A percentile compares a stretch with the other conserved stretches of the same genome.
Conservation (phyloP, 2,888 invertebrate species). For the Apamea epomidion region DNA sequence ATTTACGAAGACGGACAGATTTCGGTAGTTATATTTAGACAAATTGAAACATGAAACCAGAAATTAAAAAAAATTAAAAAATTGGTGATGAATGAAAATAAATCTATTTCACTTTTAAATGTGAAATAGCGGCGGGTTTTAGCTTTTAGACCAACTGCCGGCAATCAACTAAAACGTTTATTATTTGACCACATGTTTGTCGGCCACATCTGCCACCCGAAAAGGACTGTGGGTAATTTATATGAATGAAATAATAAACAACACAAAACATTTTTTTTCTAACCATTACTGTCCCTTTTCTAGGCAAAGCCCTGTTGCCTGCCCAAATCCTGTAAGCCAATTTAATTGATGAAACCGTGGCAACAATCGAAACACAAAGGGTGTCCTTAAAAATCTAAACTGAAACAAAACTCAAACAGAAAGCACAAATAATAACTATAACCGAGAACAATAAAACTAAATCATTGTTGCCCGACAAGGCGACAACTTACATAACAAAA, state of each 20-base stretch:
- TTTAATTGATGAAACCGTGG: not conserved
- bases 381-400: not conserved
- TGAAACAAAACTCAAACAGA: constrained; percentile 1
- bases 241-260: not conserved
- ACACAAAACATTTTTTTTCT: not conserved
- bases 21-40: constrained; percentile 21
- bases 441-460: constrained; percentile 45
- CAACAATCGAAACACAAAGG: not conserved
- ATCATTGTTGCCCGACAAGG: constrained; percentile 36
- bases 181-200: not conserved
- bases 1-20: constrained; percentile 16
- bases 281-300: not conserved
- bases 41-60: not conserved
- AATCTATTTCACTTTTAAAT: constrained; percentile 10
- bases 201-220: not conserved
- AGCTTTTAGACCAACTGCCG: not conserved
- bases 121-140: not conserved
- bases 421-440: constrained; percentile 14
- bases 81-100: constrained; percentile 25
- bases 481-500: constrained; percentile 43
- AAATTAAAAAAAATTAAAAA: too few relatives aligned
- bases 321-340: not conserved
- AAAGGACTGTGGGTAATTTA: not conserved
- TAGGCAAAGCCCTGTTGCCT: not conserved
- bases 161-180: constrained; percentile 12